Conservation (phyloP, 2,888 invertebrate species). For the Sinotaia quadrata region DNA sequence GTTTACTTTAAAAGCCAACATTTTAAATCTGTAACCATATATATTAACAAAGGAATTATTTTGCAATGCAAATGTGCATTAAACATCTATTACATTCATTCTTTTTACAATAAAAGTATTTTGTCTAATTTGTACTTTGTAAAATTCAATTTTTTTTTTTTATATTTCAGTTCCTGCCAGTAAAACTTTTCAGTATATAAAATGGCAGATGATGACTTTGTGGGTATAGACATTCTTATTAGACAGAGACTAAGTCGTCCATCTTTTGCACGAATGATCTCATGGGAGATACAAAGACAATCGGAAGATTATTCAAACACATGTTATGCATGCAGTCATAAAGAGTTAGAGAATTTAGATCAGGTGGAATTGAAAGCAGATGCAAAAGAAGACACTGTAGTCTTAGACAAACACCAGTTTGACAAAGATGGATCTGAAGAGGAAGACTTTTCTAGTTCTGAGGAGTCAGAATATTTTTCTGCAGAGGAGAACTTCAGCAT, state of each 20-base stretch:
- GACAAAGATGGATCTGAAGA: background rate
- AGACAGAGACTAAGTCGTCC: slow-evolving; percentile 7
- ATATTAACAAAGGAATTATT: too few relatives aligned
- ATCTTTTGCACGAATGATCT: slow-evolving; percentile 9
- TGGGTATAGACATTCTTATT: slow-evolving; percentile 8
- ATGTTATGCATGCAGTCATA: background rate
- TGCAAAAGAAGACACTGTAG: background rate
- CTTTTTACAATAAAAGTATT: too few relatives aligned
- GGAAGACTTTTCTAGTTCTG: slow-evolving; percentile 2
- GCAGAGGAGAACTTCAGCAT: slow-evolving; percentile 11
- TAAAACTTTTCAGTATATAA: background rate
- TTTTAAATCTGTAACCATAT: too few relatives aligned
- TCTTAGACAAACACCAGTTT: background rate
- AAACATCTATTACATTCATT: too few relatives aligned
- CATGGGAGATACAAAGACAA: slow-evolving; percentile 9
- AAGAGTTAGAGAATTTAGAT: background rate
- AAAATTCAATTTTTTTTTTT: too few relatives aligned
- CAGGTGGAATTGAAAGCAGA: background rate
- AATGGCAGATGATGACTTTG: slow-evolving; percentile 15
- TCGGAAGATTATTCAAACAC: background rate
- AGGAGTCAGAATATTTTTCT: slow-evolving; percentile 16
- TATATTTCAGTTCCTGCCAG: too few relatives aligned
- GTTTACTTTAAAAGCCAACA: too few relatives aligned
- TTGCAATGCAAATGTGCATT: too few relatives aligned
- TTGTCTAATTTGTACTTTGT: too few relatives aligned